These are phyloP conservation scores for Orthonyx spaldingii DNA, from an alignment of 2,113 vertebrate genomes.

Conservation along the genomic window DNA sequence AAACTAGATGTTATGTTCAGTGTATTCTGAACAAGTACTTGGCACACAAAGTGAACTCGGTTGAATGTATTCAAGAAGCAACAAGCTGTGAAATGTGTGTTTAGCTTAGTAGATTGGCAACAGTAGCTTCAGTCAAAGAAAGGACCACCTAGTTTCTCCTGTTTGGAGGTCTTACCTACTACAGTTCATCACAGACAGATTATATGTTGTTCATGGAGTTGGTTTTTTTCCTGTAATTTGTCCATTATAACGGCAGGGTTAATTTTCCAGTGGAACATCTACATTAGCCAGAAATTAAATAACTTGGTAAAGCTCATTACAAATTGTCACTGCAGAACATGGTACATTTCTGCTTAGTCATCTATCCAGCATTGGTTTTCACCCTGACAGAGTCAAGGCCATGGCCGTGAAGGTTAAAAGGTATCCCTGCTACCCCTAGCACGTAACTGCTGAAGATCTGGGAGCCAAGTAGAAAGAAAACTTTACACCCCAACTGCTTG, in stretches of 20 bases:
- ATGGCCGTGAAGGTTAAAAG: neutral
- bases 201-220: neutral
- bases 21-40: slow-evolving; percentile 42
- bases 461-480: neutral
- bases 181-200: neutral
- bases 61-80: slow-evolving; percentile 28
- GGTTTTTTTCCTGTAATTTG: neutral
- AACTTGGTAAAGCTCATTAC: neutral
- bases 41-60: neutral
- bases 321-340: neutral
- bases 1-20: neutral
- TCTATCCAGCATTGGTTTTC: neutral
- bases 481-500: neutral
- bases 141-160: slow-evolving; percentile 36
- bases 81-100: slow-evolving; percentile 52
- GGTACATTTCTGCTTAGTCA: neutral
- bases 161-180: neutral
- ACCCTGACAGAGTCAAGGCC: neutral
- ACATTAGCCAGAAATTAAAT: neutral
- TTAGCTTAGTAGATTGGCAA: slow-evolving; percentile 1
- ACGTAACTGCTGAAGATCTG: neutral
- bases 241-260: neutral
- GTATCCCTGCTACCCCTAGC: neutral
- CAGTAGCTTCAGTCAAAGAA: neutral
- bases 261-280: neutral